Base-by-base conservation (phyloP, 2,797 vertebrate genomes). In the Meda fulgida region DNA sequence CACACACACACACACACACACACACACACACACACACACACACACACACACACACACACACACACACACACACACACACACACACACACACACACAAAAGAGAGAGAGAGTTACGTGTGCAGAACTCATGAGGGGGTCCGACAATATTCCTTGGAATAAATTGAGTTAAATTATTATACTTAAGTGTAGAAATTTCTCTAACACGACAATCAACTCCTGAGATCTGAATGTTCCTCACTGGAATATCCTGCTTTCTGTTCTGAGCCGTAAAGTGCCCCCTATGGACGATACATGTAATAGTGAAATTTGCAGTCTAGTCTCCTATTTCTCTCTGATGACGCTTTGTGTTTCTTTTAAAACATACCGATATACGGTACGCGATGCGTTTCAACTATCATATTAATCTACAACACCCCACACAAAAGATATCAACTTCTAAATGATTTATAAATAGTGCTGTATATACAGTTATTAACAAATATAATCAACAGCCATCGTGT, bases 191-290 rank as follows among this genome's bases (percentile, higher is more conserved):
- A 23, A 55, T 26, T 1, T 26, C 1, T 18, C 5, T 8, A 58
- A 43, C 18, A 38, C 34, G 29, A 26, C n/a, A 38, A 51, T 29
- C 26, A 23, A 26, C 26, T 13, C 11, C 4, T 16, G 2, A n/a
- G 43, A 18, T 67, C 34, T 23, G 26, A 81, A 55, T 5, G 6
- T 23, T 21, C 3, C 14, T 65, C 13, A 46, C 3, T 65, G 9
- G 1, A 55, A 11, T 36, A 14, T 26, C 2, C 3, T 31, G 23
- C 1, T 55, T 40, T 84, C 1, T 84, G 83, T 40, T 84, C 1
- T 84, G 83, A 78, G 73, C 83, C 76, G 16, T 60, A 14, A 19
- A 26, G 38, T 53, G 83, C 75, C 75, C 65, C 66, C 83, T 70
- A 29, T 11, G 75, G 66, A 38, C 0, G 4, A 26, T 0, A 0